Base-by-base conservation (phyloP, 1,140 invertebrate genomes). In the Pseudomyrmex concolor region DNA sequence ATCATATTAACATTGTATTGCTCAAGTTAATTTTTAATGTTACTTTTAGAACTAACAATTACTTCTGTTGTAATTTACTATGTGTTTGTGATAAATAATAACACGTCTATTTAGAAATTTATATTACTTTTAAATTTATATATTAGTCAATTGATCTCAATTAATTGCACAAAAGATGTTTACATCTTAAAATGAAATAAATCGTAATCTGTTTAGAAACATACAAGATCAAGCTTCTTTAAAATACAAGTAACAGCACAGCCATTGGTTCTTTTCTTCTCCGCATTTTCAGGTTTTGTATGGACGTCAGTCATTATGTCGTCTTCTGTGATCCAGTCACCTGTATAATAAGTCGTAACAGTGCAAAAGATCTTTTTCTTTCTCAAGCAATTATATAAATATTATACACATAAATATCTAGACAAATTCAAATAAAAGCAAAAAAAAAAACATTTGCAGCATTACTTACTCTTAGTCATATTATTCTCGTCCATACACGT, bases 281-380 rank as follows among this genome's bases (percentile, higher is more conserved):
- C 64, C 59, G 17, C 64, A 48, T 78, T 78, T 78, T 9, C 76
- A 3, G 63, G 1, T 70, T 57, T 2, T 12, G 3, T 9, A 57
- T 68, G 13, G 8, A 17, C 1, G 0, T 45, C 13, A 57, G 2
- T 22, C 10, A 70, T 22, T 50, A 78, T 19, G 0, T 78, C 15
- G 13, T 13, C 4, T 0, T 3, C 17, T 0, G 2, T 0, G 5
- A 22, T 22, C 2, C 1, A 7, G 2, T 78, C 51, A 25, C 0
- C 74, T 78, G n/a, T n/a, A 19, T 68, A 22, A 19, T 48, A 76
- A 76, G 17, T 50, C 43, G 7, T 2, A 60, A 15, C 2, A 59
- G 15, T 72, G 1, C 1, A 45, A 59, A 12, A 22, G 7, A 54
- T n/a, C 9, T 67, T 57, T 71, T 5, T 59, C 9, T 4, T 62